Base-by-base conservation (phyloP, 2,888 invertebrate genomes). In the Auanema freiburgensis region DNA sequence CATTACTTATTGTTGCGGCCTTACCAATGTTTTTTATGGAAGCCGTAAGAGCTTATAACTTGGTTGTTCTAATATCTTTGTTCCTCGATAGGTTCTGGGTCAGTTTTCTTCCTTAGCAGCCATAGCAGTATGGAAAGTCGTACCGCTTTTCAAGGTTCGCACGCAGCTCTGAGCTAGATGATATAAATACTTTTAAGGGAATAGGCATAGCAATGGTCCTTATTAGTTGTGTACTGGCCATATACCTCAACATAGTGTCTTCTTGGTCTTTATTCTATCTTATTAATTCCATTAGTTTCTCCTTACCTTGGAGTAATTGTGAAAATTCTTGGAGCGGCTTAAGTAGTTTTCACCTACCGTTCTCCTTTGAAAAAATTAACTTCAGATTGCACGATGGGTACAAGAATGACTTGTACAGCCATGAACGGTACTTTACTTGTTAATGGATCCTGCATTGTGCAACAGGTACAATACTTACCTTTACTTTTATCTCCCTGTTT, bases 261-360 rank as follows among this genome's bases (percentile, higher is more conserved):
- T 86, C 87, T 12, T 88, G 87, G 87, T 85, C 87, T 1, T 76
- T 88, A 44, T 86, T 85, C 80, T 88, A 87, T 70, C 80, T 88
- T 57, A 84, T 86, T 69, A 91, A 92, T 66, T 91, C 93, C 33
- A 63, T 93, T 84, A 90, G 90, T 84, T 88, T 90, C 51, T 89
- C 90, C 74, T 90, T 92, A 80, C 93, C 94, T 1, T 95, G 95
- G 95, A 89, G 90, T 25, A 89, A 89, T 79, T 95, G 95, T 84
- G 88, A 88, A 67, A 91, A 93, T 85, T 87, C 89, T 8, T 89
- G 92, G 94, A 93, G 93, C 84, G 90, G 92, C 2, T 87, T 71
- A 49, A 77, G 80, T 80, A 41, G 55, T 71, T 62, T 21, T 54
- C 18, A n/a, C 18, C n/a, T n/a, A n/a, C n/a, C n/a, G n/a, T n/a